Evolutionary conservation across 2,113 vertebrate genomes (phyloP).

Genomic region (Lanius collurio): DNA sequence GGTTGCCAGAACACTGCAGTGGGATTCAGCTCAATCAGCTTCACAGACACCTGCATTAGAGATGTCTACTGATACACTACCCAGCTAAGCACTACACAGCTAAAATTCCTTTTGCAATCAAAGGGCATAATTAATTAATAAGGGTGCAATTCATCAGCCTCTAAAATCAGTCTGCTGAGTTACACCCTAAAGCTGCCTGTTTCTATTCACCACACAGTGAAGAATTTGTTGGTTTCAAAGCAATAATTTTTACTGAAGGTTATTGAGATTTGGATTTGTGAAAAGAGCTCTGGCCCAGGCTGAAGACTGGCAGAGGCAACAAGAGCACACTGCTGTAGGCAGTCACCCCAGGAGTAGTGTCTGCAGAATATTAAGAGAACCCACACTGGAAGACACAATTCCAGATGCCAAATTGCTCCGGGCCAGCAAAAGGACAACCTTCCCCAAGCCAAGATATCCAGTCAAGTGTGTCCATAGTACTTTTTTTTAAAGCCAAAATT

Average conservation of each 20-base stretch:
- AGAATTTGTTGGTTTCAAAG: background rate
- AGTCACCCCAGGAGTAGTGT: background rate
- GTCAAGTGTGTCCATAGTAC: background rate
- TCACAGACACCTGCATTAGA: background rate
- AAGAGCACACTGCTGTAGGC: background rate
- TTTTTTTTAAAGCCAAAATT: background rate
- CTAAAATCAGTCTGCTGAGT: background rate
- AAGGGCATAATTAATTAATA: background rate
- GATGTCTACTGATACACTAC: background rate
- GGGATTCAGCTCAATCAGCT: background rate
- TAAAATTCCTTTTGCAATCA: background rate
- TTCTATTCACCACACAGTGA: background rate
- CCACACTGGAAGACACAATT: background rate
- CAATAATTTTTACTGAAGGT: background rate
- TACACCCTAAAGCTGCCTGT: background rate
- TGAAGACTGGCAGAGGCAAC: background rate
- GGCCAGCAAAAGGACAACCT: background rate
- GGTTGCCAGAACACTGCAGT: background rate
- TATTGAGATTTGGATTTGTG: background rate
- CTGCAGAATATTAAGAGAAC: background rate
- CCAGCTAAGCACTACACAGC: background rate
- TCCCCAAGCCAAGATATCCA: background rate
- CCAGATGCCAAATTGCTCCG: background rate
- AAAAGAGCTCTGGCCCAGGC: background rate
- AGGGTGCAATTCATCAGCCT: background rate